Conservation (phyloP, 2,113 vertebrate genomes). For the Hylia prasina region DNA sequence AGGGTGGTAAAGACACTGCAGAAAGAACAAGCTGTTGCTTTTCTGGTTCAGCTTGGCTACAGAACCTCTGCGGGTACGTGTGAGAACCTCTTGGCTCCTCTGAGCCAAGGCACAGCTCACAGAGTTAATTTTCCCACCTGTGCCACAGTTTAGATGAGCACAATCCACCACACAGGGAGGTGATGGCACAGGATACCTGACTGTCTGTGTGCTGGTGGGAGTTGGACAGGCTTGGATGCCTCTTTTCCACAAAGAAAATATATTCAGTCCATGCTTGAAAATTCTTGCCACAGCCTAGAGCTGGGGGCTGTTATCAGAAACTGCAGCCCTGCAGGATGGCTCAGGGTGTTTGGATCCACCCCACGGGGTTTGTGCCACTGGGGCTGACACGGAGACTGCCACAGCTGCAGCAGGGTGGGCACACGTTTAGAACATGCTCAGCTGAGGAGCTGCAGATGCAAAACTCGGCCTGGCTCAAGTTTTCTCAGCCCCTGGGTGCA, state of each 20-base stretch:
- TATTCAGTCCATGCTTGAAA: not conserved
- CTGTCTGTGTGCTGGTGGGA: not conserved
- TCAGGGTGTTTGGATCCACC: too few species aligned
- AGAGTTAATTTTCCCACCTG: not conserved
- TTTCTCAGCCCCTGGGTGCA: not conserved
- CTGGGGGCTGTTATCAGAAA: not conserved
- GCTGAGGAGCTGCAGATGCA: not conserved
- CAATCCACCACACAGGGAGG: not conserved
- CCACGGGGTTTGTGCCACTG: rapidly evolving
- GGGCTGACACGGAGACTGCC: rapidly evolving
- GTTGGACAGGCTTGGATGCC: not conserved
- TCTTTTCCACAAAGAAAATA: not conserved
- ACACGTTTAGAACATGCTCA: not conserved
- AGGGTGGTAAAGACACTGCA: not conserved
- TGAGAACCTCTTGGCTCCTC: not conserved
- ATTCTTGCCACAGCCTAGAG: not conserved
- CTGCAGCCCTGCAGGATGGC: not conserved
- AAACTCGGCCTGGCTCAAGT: not conserved
- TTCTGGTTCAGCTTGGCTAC: not conserved
- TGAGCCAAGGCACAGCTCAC: not conserved
- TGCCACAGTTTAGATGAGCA: not conserved
- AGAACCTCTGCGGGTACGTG: not conserved
- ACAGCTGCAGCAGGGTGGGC: not conserved
- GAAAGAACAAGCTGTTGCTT: not conserved
- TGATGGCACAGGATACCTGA: not conserved